Percentiles rank a stretch among this genome's conserved stretches.
Evolutionary conservation across 2,888 invertebrate genomes (phyloP).

Genomic region (Helicoverpa assulta): DNA sequence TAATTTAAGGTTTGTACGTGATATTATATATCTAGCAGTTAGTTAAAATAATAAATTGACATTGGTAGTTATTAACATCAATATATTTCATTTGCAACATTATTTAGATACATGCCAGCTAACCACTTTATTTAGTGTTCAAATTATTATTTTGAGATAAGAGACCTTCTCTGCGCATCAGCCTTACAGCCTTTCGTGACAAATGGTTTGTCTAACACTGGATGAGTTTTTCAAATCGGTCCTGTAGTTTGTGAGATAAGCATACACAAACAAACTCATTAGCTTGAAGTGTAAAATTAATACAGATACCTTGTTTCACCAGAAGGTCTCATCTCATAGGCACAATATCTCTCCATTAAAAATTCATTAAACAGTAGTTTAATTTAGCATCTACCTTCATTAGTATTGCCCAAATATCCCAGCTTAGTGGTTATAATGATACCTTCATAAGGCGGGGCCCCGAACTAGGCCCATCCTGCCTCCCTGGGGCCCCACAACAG

Average conservation of each 20-base stretch:
- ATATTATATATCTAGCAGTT: neutral
- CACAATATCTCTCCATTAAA: neutral
- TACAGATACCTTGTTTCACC: neutral
- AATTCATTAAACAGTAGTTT: constrained; percentile 8
- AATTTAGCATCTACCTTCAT: constrained; percentile 5
- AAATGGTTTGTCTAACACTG: too few relatives aligned
- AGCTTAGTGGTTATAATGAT: constrained; percentile 32
- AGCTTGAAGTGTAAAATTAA: neutral
- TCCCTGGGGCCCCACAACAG: constrained; percentile 33
- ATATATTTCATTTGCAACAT: too few relatives aligned
- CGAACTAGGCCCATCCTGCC: constrained; percentile 25
- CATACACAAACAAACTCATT: neutral
- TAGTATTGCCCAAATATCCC: constrained; percentile 23
- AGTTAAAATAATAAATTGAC: too few relatives aligned
- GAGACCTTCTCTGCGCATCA: too few relatives aligned
- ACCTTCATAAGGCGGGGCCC: constrained; percentile 35
- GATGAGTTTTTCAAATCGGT: too few relatives aligned
- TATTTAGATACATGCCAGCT: too few relatives aligned
- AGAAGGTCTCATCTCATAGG: neutral
- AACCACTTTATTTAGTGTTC: too few relatives aligned
- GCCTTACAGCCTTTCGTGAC: too few relatives aligned
- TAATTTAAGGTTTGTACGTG: neutral
- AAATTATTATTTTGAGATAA: too few relatives aligned
- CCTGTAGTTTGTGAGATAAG: too few relatives aligned
- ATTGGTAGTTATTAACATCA: too few relatives aligned